Percentiles rank a stretch among this genome's conserved stretches.
Evolutionary conservation across 1,140 invertebrate species (phyloP).

Genomic region (Gonioctena quinquepunctata): DNA sequence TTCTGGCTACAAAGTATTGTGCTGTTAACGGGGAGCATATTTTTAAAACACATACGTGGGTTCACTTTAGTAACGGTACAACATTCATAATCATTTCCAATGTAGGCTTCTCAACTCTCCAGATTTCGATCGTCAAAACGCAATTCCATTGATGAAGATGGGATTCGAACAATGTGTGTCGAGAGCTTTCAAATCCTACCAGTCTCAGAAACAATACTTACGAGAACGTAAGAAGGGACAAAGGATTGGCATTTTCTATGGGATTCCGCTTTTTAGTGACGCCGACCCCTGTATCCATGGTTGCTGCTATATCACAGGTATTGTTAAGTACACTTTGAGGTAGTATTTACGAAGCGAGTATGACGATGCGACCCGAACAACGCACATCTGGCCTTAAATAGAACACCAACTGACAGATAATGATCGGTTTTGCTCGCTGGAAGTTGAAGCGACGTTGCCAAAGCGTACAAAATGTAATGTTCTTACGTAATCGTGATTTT

Average conservation of each 20-base stretch:
- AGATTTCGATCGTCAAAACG: no score
- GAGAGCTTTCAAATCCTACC: no score
- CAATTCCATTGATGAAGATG: no score
- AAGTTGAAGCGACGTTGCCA: background rate
- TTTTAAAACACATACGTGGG: no score
- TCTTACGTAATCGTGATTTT: no score
- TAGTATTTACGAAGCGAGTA: background rate
- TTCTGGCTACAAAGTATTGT: no score
- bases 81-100: no score
- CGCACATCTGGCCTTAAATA: background rate
- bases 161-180: no score
- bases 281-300: background rate
- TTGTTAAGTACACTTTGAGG: conserved; percentile 1
- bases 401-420: background rate
- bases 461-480: no score
- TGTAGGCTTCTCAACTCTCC: no score
- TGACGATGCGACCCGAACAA: background rate
- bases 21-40: no score
- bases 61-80: no score
- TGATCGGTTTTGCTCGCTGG: background rate
- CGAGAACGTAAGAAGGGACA: background rate
- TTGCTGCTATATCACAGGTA: background rate
- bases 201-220: background rate
- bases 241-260: background rate
- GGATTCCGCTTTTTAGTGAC: background rate